Evolutionary conservation across 2,888 invertebrate species (phyloP).

Genomic region (Tetheella fluctuosa): DNA sequence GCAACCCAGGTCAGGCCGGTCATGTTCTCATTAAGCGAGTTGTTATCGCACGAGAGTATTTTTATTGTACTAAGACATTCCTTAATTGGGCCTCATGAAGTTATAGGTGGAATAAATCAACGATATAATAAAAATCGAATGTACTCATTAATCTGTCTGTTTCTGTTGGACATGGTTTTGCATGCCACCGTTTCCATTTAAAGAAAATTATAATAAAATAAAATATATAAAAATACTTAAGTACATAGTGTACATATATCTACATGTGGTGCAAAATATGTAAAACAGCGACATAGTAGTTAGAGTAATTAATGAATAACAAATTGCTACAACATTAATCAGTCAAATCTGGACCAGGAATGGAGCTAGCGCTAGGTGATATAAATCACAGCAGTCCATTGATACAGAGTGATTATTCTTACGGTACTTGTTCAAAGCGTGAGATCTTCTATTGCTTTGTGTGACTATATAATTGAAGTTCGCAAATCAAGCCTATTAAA

Average conservation of each 20-base stretch:
- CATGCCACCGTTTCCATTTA: too few species aligned
- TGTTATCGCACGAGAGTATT: neutral
- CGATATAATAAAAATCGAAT: neutral
- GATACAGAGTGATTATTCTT: constrained; percentile 22
- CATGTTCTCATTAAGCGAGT: neutral
- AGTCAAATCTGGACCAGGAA: neutral
- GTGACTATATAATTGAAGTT: neutral
- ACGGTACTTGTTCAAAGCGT: constrained; percentile 22
- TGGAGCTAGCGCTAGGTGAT: neutral
- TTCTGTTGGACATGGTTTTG: too few species aligned
- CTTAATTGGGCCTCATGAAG: neutral
- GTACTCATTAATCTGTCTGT: neutral
- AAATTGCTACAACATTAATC: neutral
- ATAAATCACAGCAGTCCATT: constrained; percentile 2
- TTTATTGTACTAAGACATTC: neutral
- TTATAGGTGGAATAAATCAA: neutral
- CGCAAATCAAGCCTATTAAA: neutral
- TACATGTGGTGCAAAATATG: too few species aligned
- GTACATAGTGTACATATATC: too few species aligned
- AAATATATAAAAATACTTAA: too few species aligned
- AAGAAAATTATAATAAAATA: too few species aligned
- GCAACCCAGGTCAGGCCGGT: neutral
- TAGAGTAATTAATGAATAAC: neutral
- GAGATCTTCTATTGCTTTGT: constrained; percentile 17
- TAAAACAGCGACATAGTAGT: neutral